phyloP scores from a whole-genome alignment of 2,888 invertebrate genomes.

The Thumatha senex region DNA sequence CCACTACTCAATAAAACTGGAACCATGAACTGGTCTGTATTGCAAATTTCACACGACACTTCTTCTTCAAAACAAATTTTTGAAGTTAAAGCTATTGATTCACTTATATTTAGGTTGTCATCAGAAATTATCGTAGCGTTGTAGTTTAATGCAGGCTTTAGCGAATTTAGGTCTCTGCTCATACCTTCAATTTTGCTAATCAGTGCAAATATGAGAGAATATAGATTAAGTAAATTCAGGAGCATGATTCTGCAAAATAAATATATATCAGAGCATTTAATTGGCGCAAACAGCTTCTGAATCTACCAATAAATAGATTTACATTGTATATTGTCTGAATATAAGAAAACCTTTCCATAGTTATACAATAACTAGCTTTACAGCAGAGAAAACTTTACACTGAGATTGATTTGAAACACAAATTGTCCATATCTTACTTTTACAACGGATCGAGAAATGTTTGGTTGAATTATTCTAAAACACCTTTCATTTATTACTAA shows the following conservation, averaged over 20 bases:
- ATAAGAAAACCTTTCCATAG: too few species aligned
- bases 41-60: slow-evolving; percentile 59
- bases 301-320: too few species aligned
- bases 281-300: too few species aligned
- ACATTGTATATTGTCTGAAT: too few species aligned
- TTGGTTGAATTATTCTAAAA: too few species aligned
- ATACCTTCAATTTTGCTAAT: slow-evolving; percentile 94
- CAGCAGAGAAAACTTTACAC: too few species aligned
- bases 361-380: too few species aligned
- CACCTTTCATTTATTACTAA: too few species aligned
- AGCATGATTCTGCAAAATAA: slow-evolving; percentile 92
- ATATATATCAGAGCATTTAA: background rate
- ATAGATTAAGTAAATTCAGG: slow-evolving; percentile 96
- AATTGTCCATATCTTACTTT: too few species aligned
- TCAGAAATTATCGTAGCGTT: slow-evolving; percentile 46
- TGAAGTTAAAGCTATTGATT: slow-evolving; percentile 41
- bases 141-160: slow-evolving; percentile 73
- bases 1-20: slow-evolving; percentile 20
- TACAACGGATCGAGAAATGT: too few species aligned
- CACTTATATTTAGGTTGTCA: slow-evolving; percentile 43
- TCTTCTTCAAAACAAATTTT: slow-evolving; percentile 53
- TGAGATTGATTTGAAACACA: too few species aligned
- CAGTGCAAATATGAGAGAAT: slow-evolving; percentile 96
- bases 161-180: slow-evolving; percentile 81
- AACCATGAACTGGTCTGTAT: slow-evolving; percentile 35